Evolutionary conservation across 1,140 invertebrate species (phyloP).

Genomic region (Archivesica marissinica): DNA sequence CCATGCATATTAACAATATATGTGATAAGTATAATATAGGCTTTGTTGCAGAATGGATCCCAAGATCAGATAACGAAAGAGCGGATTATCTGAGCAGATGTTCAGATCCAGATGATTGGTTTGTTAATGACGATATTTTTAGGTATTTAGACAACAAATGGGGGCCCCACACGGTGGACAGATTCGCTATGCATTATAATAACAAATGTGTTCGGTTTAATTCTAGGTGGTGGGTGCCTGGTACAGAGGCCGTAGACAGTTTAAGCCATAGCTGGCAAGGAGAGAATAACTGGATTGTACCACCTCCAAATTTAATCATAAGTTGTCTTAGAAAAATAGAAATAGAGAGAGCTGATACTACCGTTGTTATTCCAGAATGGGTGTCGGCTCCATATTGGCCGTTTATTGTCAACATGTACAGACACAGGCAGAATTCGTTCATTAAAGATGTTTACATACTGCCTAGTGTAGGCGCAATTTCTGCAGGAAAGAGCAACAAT

Average conservation of each 20-base stretch:
- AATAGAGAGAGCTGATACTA: not conserved
- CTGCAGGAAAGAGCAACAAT: slow-evolving; percentile 19
- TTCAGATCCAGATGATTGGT: slow-evolving; percentile 1
- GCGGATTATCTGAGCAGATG: slow-evolving; percentile 18
- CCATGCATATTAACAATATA: no score
- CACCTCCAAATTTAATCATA: not conserved
- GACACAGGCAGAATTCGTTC: not conserved
- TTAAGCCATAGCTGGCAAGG: slow-evolving; percentile 3
- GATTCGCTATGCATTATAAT: slow-evolving; percentile 45
- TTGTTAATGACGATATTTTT: slow-evolving; percentile 19
- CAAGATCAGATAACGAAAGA: no score
- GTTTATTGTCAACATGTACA: no score
- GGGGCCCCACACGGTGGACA: slow-evolving; percentile 4
- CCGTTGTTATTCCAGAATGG: not conserved
- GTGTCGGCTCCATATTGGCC: not conserved
- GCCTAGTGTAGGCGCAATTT: not conserved
- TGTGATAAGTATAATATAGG: not conserved
- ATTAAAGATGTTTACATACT: not conserved
- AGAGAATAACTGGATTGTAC: slow-evolving; percentile 9
- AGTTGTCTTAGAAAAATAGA: not conserved
- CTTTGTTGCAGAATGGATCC: slow-evolving; percentile 1
- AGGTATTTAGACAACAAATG: not conserved
- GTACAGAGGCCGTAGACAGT: slow-evolving; percentile 29
- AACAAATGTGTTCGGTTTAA: not conserved
- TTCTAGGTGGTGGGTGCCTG: not conserved